Evolutionary conservation across 2,797 vertebrate species (phyloP).

Genomic region (Gambusia yucatana): DNA sequence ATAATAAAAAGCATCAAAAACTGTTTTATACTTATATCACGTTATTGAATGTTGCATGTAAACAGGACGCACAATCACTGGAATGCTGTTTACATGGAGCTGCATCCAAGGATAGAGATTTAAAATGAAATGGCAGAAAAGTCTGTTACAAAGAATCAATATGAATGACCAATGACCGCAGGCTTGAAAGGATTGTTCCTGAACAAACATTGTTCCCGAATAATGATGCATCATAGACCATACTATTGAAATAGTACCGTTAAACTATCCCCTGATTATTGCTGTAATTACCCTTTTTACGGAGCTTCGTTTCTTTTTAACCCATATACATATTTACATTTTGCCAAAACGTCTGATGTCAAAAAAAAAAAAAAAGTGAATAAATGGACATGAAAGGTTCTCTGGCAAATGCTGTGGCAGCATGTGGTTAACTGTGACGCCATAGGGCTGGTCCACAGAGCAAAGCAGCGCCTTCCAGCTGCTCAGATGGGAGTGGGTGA

Average conservation of each 20-base stretch:
- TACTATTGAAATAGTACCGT: neutral
- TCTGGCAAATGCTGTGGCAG: neutral
- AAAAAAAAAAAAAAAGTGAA: neutral
- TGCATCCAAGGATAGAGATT: neutral
- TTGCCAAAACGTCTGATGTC: neutral
- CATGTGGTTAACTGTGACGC: conserved; percentile 39
- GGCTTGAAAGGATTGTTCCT: neutral
- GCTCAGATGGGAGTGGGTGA: conserved; percentile 74
- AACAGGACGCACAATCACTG: neutral
- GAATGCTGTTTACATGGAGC: neutral
- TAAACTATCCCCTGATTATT: neutral
- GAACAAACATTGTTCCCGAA: neutral
- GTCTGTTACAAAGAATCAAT: neutral
- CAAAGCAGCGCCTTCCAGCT: conserved; percentile 35
- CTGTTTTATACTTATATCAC: neutral
- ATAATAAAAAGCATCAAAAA: neutral
- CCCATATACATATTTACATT: neutral
- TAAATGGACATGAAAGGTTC: neutral
- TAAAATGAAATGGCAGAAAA: neutral
- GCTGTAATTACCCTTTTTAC: neutral
- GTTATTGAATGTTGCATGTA: neutral
- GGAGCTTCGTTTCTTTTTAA: neutral
- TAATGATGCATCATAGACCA: neutral
- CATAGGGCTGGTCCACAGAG: conserved; percentile 48
- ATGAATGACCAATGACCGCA: no score